Evolutionary conservation across 2,113 vertebrate genomes (phyloP), one percentile per base, ranked within the genome.

Genomic region (Nesoenas mayeri): DNA sequence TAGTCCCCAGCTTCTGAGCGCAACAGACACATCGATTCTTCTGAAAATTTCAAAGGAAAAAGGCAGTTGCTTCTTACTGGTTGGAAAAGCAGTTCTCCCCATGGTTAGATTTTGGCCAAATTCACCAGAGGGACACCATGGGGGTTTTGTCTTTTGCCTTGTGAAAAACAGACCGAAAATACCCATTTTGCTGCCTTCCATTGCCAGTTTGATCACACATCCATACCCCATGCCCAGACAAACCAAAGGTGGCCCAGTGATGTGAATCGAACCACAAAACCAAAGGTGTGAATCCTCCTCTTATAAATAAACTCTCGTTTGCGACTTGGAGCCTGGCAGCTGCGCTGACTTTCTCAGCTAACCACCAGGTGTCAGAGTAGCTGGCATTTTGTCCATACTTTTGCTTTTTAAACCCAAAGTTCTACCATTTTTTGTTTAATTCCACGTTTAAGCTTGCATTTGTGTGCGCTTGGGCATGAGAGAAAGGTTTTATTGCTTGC

Each of bases 401-500:
- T 96, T 86, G 81, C 15, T 78, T 79, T 70, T 62, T 10, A 95
- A 86, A 48, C 57, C 60, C 78, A 86, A 92, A 94, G 69, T 69
- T 92, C 89, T 92, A 51, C 61, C 34, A 31, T 82, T 86, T 85
- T 69, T 42, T 26, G 81, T 91, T 88, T 69, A 95, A 95, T 73
- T 89, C 84, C 71, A 61, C 75, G 66, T 70, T 79, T 91, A 42
- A 61, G 56, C 74, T 75, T 78, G 58, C 15, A 34, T 94, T 95
- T 78, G 73, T 71, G 51, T 78, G 79, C 25, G 3, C 9, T 11
- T 31, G 60, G 53, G 70, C 70, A 69, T 50, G 88, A 85, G 38
- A 71, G 80, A 62, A 78, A 50, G 75, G 53, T 92, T 96, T 97
- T 94, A 79, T 81, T 32, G 47, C 82, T 86, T 96, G 96, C 97